phyloP scores from a whole-genome alignment of 2,113 vertebrate species.

The Agelaius tricolor region DNA sequence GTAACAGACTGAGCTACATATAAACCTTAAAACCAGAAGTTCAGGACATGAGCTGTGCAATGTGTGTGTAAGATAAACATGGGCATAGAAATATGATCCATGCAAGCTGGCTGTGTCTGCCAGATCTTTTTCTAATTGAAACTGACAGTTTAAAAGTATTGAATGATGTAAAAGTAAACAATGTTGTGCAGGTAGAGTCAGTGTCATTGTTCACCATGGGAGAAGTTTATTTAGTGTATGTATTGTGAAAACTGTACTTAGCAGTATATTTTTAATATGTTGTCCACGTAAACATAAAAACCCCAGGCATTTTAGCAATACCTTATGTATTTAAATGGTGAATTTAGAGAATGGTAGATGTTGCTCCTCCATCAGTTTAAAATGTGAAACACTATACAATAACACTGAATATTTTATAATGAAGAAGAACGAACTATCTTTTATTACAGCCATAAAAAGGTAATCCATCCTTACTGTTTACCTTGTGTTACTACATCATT shows the following conservation, averaged over 20 bases:
- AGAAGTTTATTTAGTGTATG: background rate
- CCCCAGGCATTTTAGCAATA: background rate
- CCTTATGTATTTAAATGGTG: background rate
- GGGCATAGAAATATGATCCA: background rate
- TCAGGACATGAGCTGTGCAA: background rate
- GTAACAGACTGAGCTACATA: background rate
- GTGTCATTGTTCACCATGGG: background rate
- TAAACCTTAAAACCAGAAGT: background rate
- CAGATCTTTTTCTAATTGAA: background rate
- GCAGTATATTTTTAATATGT: background rate
- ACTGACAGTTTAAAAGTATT: background rate
- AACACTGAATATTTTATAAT: constrained; percentile 42
- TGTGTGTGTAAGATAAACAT: background rate
- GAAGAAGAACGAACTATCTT: background rate
- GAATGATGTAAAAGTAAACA: background rate
- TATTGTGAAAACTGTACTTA: background rate
- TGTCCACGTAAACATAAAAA: background rate
- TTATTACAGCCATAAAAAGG: background rate
- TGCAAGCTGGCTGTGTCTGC: background rate
- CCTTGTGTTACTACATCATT: background rate
- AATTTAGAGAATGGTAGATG: background rate
- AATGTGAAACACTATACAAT: background rate
- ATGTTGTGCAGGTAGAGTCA: background rate
- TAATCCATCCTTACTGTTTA: background rate
- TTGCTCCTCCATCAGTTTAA: background rate